Evolutionary conservation across 2,888 invertebrate genomes (phyloP), one percentile per base, ranked within the genome.

Genomic region (Limnephilus rhombicus): DNA sequence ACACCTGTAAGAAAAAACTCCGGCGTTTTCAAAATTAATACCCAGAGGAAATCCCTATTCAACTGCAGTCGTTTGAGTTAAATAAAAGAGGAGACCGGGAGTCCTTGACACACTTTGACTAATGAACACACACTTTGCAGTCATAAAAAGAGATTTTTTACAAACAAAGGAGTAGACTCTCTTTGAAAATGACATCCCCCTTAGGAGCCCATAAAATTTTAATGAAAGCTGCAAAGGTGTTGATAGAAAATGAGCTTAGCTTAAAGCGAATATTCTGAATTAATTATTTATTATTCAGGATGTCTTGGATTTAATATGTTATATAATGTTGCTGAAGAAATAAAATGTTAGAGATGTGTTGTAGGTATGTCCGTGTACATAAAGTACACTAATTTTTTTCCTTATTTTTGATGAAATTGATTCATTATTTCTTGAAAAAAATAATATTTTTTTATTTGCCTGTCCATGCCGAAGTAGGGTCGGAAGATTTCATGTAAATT

Each of bases 91-190:
- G 4, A 53, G 11, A 4, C 31, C 34, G 15, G 31, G 37, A 34
- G 15, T 53, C 68, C 87, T 87, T 87, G 87, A 87, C 87, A 87
- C 31, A 68, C 87, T 87, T 87, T 68, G 9, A 68, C 87, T 87
- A 87, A 87, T 87, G 87, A 87, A 87, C 87, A 87, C 68, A 53
- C 87, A 87, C 87, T 87, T 68, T 34, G 85, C 37, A 45, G n/a
- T n/a, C 13, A 86, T 37, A 86, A 86, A 86, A 29, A 13, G 85
- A 37, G 82, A 34, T 29, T 82, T 15, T 34, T 37, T 34, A 5
- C 1, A 82, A 82, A 82, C 82, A 82, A 34, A 34, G 31, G 18
- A 82, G 18, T 82, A 4, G 31, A 29, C 82, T 68, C 9, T 68
- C 68, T 24, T 68, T 68, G 68, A 68, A 68, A 68, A 68, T 68